A percentile compares a stretch with the other conserved stretches of the same genome.
Conservation (phyloP, 2,113 vertebrate species). For the Halcyon malimbica region DNA sequence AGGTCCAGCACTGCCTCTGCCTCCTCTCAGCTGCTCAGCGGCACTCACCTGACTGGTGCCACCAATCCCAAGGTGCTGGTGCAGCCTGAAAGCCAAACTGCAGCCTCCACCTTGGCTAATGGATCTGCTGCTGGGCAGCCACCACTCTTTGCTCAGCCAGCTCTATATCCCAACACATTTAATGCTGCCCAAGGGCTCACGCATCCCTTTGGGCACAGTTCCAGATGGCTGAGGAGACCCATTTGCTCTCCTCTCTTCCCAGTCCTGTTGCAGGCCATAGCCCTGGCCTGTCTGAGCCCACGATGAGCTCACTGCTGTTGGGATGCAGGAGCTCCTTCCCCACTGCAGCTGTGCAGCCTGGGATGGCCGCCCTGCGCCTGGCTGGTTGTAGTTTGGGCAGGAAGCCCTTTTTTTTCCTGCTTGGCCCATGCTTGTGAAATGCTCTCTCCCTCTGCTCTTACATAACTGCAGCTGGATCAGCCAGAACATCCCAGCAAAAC, state of each 20-base stretch:
- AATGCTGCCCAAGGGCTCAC: neutral
- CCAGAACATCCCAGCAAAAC: neutral
- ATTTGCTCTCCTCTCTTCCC: neutral
- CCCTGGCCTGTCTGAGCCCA: neutral
- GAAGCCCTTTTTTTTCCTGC: neutral
- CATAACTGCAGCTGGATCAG: neutral
- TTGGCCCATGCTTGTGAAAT: neutral
- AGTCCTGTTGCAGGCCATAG: accelerated
- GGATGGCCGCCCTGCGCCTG: neutral
- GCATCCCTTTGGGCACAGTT: neutral
- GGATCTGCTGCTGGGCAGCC: neutral
- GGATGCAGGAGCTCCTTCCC: neutral
- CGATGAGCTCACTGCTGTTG: neutral
- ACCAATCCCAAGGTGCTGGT: neutral
- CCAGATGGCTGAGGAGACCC: neutral
- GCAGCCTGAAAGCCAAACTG: neutral
- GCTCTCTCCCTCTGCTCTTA: neutral
- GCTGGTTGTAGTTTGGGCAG: neutral
- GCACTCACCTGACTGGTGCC: neutral
- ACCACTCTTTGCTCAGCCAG: neutral
- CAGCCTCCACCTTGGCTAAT: neutral
- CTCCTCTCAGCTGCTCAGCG: neutral
- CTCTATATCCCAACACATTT: accelerated
- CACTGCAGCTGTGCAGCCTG: neutral
- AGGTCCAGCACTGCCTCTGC: neutral